Evolutionary conservation across 1,140 invertebrate genomes (phyloP).

Genomic region (Drosophila subobscura): DNA sequence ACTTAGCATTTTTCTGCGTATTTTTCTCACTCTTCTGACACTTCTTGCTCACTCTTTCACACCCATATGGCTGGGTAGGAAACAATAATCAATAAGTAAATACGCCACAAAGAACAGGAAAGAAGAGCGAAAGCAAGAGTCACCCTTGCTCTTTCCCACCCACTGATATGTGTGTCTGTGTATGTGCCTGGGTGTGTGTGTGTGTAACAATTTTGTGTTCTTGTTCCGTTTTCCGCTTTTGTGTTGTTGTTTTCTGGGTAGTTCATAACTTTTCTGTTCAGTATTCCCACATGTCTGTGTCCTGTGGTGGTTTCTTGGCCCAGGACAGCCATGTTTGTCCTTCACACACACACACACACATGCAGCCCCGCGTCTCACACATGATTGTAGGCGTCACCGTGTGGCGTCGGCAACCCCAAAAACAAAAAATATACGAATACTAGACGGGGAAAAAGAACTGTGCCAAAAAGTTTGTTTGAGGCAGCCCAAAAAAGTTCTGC

Average conservation of each 20-base stretch:
- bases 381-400: constrained; percentile 63
- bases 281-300: constrained; percentile 26
- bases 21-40: constrained; percentile 5
- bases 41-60: background rate
- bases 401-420: constrained; percentile 26
- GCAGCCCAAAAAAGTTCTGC: constrained; percentile 45
- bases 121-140: constrained; percentile 16
- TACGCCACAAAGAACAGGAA: too few species aligned
- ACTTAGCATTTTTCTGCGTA: background rate
- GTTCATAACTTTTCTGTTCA: constrained; percentile 62
- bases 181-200: constrained; percentile 14
- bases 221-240: too few species aligned
- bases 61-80: constrained; percentile 5
- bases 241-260: constrained; percentile 35
- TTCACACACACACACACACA: constrained; percentile 15
- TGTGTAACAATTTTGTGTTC: background rate
- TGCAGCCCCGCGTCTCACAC: constrained; percentile 1
- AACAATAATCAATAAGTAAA: constrained; percentile 53
- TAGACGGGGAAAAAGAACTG: constrained; percentile 46
- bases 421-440: background rate
- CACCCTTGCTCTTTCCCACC: constrained; percentile 34
- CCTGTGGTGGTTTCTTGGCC: constrained; percentile 73
- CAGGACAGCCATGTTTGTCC: constrained; percentile 71
- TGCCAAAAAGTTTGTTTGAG: constrained; percentile 61
- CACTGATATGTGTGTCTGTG: constrained; percentile 5